Conservation (phyloP, 2,888 invertebrate genomes). For the Ophioninae sp. region DNA sequence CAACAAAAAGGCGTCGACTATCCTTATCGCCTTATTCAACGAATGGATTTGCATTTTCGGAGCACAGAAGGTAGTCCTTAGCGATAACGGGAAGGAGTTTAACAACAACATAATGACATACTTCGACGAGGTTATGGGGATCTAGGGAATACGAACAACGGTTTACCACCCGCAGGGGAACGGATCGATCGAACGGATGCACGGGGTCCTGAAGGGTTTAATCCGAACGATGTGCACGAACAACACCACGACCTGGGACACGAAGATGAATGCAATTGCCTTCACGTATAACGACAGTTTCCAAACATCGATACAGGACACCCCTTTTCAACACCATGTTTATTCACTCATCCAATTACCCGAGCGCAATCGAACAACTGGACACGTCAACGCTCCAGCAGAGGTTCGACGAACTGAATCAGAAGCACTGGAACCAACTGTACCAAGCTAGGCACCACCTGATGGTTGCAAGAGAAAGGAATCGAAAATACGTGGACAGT, state of each 20-base stretch:
- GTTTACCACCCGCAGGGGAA: constrained; percentile 37
- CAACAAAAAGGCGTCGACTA: constrained; percentile 63
- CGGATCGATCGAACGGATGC: constrained; percentile 41
- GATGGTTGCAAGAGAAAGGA: constrained; percentile 17
- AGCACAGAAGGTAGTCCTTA: constrained; percentile 11
- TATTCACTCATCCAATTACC: constrained; percentile 28
- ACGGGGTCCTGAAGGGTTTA: constrained; percentile 29
- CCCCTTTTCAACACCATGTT: constrained; percentile 34
- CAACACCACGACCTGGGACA: constrained; percentile 33
- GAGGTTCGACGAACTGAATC: constrained; percentile 23
- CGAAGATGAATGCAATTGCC: constrained; percentile 22
- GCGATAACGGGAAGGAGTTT: constrained; percentile 23
- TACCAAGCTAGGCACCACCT: constrained; percentile 19
- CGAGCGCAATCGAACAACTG: constrained; percentile 24
- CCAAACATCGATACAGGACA: constrained; percentile 24
- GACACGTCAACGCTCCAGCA: constrained; percentile 25
- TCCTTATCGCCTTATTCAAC: constrained; percentile 17
- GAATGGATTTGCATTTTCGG: constrained; percentile 45
- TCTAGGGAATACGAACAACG: constrained; percentile 22
- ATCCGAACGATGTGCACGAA: constrained; percentile 33
- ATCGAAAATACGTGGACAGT: constrained; percentile 14
- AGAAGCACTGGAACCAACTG: constrained; percentile 19
- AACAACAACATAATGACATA: constrained; percentile 39
- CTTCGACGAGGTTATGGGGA: constrained; percentile 21
- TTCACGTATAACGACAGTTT: constrained; percentile 39